phyloP scores from a whole-genome alignment of 2,113 vertebrate genomes.

The Mesocricetus auratus region DNA sequence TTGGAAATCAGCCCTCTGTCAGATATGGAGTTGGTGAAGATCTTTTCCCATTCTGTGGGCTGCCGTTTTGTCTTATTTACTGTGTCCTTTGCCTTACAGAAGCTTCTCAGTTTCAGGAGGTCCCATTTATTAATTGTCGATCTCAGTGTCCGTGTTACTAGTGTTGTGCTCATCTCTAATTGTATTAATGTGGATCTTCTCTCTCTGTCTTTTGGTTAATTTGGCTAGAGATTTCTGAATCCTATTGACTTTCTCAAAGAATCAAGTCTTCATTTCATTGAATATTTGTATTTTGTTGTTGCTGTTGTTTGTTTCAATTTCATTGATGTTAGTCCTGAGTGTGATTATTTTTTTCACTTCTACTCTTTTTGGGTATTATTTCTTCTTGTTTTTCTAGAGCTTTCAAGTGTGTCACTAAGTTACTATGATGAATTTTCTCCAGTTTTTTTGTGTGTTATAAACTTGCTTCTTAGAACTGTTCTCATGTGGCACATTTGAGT shows the following conservation, averaged over 20 bases:
- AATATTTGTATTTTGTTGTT: neutral
- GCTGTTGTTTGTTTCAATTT: neutral
- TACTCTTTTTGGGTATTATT: neutral
- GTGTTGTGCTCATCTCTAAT: neutral
- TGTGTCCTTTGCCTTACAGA: no score
- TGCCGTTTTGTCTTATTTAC: no score
- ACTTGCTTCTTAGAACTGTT: neutral
- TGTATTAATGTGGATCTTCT: neutral
- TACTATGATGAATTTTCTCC: neutral
- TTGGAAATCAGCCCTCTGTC: no score
- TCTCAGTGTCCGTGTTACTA: no score
- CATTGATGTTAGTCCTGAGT: neutral
- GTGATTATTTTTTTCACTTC: neutral
- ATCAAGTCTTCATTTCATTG: neutral
- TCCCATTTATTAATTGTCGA: no score
- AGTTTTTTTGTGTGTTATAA: neutral
- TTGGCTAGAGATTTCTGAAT: neutral
- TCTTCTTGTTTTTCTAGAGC: neutral
- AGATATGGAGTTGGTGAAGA: no score
- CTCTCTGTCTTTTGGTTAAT: no score
- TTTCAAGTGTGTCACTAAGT: neutral
- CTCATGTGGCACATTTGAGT: neutral
- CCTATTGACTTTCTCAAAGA: neutral
- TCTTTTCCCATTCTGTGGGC: no score
- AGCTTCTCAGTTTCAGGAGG: no score